These are phyloP conservation scores for Graphium colonna DNA, from an alignment of 2,888 invertebrate genomes.

Conservation along the genomic window DNA sequence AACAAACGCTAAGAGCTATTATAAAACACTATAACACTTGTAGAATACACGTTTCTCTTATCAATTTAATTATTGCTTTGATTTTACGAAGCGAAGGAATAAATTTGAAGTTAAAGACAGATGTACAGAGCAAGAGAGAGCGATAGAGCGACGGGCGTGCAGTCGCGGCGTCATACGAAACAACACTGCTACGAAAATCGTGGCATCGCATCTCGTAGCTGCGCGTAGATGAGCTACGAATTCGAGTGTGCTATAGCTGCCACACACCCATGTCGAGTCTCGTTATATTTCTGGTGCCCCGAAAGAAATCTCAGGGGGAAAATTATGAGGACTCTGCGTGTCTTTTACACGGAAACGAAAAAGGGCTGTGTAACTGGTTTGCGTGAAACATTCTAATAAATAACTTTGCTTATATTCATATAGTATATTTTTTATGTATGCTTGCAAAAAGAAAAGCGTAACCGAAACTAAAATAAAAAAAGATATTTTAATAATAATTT, in stretches of 20 bases:
- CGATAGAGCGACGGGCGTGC: slow-evolving; percentile 23
- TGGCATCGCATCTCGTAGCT: slow-evolving; percentile 24
- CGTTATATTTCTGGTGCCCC: slow-evolving; percentile 9
- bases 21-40: slow-evolving; percentile 14
- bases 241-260: slow-evolving; percentile 18
- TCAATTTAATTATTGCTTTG: slow-evolving; percentile 17
- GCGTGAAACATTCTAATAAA: not conserved
- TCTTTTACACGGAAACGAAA: slow-evolving; percentile 2
- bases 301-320: slow-evolving; percentile 8
- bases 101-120: slow-evolving; percentile 22
- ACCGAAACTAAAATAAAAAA: too few relatives aligned
- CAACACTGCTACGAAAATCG: slow-evolving; percentile 24
- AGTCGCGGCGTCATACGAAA: slow-evolving; percentile 24
- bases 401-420: not conserved
- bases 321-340: slow-evolving; percentile 4
- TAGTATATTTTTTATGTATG: too few relatives aligned
- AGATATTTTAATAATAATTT: too few relatives aligned
- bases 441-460: too few relatives aligned
- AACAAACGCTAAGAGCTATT: slow-evolving; percentile 15
- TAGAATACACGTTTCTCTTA: slow-evolving; percentile 16
- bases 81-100: slow-evolving; percentile 16
- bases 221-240: slow-evolving; percentile 25
- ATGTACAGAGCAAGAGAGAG: slow-evolving; percentile 22
- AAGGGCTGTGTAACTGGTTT: not conserved
- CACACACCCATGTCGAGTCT: slow-evolving; percentile 13